Conservation (phyloP, 2,797 vertebrate species). For the Pogonophryne albipinna region DNA sequence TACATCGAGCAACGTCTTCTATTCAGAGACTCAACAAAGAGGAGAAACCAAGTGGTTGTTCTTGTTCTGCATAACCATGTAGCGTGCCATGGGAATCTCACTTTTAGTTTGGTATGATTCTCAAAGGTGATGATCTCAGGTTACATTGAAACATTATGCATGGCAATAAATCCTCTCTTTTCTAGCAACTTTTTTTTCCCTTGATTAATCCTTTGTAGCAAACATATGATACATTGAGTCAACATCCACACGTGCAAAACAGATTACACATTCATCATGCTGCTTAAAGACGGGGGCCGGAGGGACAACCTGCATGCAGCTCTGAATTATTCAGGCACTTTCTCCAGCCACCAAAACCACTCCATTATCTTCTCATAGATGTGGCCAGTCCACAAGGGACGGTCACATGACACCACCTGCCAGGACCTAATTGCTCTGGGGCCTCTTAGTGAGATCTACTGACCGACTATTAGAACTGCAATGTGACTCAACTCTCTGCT, state of each 20-base stretch:
- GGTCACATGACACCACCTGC: slow-evolving; percentile 83
- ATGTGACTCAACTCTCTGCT: slow-evolving; percentile 29
- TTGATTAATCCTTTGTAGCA: background rate
- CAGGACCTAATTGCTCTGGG: slow-evolving; percentile 70
- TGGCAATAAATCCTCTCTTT: background rate
- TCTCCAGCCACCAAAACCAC: slow-evolving; percentile 80
- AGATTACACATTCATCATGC: slow-evolving; percentile 54
- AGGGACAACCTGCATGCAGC: slow-evolving; percentile 56
- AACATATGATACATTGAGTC: slow-evolving; percentile 38
- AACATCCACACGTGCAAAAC: slow-evolving; percentile 45
- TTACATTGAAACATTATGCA: slow-evolving; percentile 17
- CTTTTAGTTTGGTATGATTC: background rate
- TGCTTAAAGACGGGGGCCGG: slow-evolving; percentile 45
- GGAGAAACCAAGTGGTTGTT: slow-evolving; percentile 28
- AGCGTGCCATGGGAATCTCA: slow-evolving; percentile 10
- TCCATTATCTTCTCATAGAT: slow-evolving; percentile 83
- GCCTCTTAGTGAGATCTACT: slow-evolving; percentile 65
- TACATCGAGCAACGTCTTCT: slow-evolving; percentile 38
- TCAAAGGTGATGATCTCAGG: slow-evolving; percentile 1
- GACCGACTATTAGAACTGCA: slow-evolving; percentile 42
- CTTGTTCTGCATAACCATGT: slow-evolving; percentile 28
- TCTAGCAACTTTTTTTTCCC: background rate
- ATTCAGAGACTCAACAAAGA: slow-evolving; percentile 46
- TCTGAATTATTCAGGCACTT: slow-evolving; percentile 87
- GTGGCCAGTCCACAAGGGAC: slow-evolving; percentile 71